Evolutionary conservation across 2,797 vertebrate species (phyloP).

Genomic region (Odontamblyopus rebecca): DNA sequence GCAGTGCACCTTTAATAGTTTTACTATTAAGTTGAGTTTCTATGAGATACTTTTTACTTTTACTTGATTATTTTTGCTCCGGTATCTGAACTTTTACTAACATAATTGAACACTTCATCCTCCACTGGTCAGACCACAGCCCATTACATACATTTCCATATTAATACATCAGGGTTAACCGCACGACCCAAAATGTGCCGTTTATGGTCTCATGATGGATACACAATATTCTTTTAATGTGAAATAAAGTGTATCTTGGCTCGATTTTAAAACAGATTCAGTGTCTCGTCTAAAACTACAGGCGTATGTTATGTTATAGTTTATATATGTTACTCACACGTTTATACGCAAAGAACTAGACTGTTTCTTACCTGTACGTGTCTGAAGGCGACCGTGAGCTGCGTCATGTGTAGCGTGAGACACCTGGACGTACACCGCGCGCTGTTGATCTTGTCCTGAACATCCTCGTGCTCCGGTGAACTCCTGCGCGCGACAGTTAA

Average conservation of each 20-base stretch:
- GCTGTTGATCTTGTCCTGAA: slow-evolving; percentile 60
- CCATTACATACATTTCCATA: slow-evolving; percentile 6
- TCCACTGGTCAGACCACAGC: not conserved
- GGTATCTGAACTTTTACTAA: no score
- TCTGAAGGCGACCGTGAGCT: slow-evolving; percentile 66
- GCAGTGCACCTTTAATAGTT: no score
- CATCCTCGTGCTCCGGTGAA: slow-evolving; percentile 54
- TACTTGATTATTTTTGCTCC: no score
- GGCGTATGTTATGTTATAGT: not conserved
- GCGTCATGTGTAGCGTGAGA: slow-evolving; percentile 73
- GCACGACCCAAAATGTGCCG: not conserved
- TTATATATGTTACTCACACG: not conserved
- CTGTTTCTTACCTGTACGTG: slow-evolving; percentile 60
- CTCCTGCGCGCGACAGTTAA: slow-evolving; percentile 52
- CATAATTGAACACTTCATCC: no score
- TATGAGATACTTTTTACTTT: no score
- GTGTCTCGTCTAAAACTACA: not conserved
- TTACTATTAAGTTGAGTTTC: no score
- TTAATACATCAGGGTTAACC: slow-evolving; percentile 11
- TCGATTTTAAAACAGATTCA: not conserved
- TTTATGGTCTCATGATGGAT: slow-evolving; percentile 3
- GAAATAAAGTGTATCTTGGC: not conserved
- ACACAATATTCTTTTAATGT: not conserved
- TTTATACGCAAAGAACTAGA: not conserved
- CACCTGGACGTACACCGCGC: slow-evolving; percentile 77